Evolutionary conservation across 35 echinoderm and acorn worm genomes (phyloP).

Genomic region (Holothuria glaberrima): DNA sequence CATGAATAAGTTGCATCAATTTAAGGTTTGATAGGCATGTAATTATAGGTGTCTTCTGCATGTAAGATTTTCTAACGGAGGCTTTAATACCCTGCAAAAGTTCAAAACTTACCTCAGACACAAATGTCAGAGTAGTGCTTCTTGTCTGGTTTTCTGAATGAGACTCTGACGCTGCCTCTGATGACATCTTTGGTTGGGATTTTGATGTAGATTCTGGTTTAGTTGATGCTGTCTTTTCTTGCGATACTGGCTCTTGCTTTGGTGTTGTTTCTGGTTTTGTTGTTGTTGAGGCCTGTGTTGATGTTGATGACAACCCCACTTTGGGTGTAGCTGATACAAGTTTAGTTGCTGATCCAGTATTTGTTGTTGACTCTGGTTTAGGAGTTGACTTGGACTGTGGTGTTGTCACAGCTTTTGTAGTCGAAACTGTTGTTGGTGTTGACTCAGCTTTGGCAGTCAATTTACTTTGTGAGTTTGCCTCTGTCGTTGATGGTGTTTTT

Average conservation of each 20-base stretch:
- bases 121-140: too few species aligned
- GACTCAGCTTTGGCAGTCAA: neutral
- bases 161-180: neutral
- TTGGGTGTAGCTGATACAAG: too few species aligned
- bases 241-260: neutral
- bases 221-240: neutral
- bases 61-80: too few species aligned
- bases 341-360: too few species aligned
- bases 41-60: too few species aligned
- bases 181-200: neutral
- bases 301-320: too few species aligned
- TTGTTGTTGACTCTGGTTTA: too few species aligned
- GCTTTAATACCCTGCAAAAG: too few species aligned
- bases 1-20: too few species aligned
- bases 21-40: too few species aligned
- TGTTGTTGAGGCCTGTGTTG: neutral
- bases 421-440: neutral
- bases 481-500: neutral
- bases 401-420: neutral
- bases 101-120: too few species aligned
- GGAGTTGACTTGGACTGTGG: too few species aligned
- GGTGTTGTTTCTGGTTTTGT: neutral
- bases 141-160: neutral
- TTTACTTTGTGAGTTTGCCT: neutral
- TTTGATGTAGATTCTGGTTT: neutral